Conservation (phyloP, 2,797 vertebrate genomes). For the Crenichthys baileyi region DNA sequence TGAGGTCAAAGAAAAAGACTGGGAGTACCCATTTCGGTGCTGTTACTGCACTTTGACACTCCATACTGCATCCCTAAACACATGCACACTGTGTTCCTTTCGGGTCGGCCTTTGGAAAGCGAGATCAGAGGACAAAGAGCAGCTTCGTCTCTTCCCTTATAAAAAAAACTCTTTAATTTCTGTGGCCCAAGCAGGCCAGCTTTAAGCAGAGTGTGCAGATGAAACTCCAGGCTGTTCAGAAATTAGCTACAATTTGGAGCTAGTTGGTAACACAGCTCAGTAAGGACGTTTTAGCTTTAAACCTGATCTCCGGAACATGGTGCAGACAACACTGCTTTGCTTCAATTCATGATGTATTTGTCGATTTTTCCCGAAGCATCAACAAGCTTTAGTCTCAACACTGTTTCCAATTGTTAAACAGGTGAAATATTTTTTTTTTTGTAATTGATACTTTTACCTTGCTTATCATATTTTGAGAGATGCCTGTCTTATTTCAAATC, state of each 20-base stretch:
- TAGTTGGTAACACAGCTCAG: constrained; percentile 8
- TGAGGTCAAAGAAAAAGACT: constrained; percentile 12
- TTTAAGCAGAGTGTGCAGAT: constrained; percentile 42
- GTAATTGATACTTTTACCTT: too few species aligned
- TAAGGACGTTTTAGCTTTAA: not conserved
- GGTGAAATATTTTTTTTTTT: too few species aligned
- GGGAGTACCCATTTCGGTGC: constrained; percentile 5
- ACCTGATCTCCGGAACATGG: not conserved
- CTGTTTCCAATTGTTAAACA: too few species aligned
- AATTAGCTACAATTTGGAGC: constrained; percentile 10
- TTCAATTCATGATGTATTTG: constrained; percentile 1
- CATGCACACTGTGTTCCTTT: constrained; percentile 56
- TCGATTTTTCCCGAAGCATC: constrained; percentile 13
- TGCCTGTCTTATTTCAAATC: too few species aligned
- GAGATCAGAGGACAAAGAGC: constrained; percentile 50
- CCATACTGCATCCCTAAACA: constrained; percentile 40
- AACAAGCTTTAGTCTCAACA: not conserved
- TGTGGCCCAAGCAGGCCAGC: constrained; percentile 41
- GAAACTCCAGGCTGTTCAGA: constrained; percentile 29
- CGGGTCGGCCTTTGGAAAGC: constrained; percentile 48
- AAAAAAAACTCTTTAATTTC: constrained; percentile 58
- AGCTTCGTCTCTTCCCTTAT: constrained; percentile 47
- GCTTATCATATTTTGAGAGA: too few species aligned
- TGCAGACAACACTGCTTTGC: not conserved
- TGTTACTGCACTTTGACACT: constrained; percentile 18